phyloP scores from a whole-genome alignment of 2,888 invertebrate species.

The Hyposoter dolosus region DNA sequence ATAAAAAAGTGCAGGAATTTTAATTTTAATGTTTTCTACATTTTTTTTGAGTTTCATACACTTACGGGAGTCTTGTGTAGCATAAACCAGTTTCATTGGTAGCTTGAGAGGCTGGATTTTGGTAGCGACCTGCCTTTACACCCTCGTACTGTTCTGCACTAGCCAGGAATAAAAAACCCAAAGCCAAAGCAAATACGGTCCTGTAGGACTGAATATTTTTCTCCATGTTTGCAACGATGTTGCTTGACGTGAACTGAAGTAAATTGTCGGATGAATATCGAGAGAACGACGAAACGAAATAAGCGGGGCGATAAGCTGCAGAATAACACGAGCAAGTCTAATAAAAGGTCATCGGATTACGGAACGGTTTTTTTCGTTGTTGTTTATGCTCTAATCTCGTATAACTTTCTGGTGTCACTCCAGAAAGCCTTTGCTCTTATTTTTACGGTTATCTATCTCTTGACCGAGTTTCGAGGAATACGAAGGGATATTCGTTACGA shows the following conservation, averaged over 20 bases:
- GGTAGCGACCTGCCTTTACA: slow-evolving; percentile 75
- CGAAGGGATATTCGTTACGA: slow-evolving; percentile 4
- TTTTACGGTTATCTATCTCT: slow-evolving; percentile 81
- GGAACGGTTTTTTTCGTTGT: slow-evolving; percentile 34
- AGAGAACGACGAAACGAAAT: slow-evolving; percentile 1
- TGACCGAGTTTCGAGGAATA: slow-evolving; percentile 56
- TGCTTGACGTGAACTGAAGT: slow-evolving; percentile 74
- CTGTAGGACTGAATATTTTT: slow-evolving; percentile 62
- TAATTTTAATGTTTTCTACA: background rate
- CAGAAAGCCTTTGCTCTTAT: slow-evolving; percentile 19
- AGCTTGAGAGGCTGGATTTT: slow-evolving; percentile 65
- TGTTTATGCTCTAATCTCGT: slow-evolving; percentile 41
- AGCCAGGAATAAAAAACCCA: slow-evolving; percentile 68
- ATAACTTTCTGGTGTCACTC: slow-evolving; percentile 2
- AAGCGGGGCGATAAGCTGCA: slow-evolving; percentile 44
- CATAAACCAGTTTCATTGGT: slow-evolving; percentile 86
- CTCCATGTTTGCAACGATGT: slow-evolving; percentile 77
- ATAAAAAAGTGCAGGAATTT: background rate
- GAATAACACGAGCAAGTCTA: slow-evolving; percentile 24
- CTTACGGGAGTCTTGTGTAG: slow-evolving; percentile 89
- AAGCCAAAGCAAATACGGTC: slow-evolving; percentile 68
- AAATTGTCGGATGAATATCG: slow-evolving; percentile 33
- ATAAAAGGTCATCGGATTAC: slow-evolving; percentile 66
- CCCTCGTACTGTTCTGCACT: slow-evolving; percentile 70
- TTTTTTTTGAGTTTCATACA: slow-evolving; percentile 73